These are phyloP conservation scores for Augochlorella aurata DNA, from an alignment of 2,888 invertebrate genomes.

Conservation along the genomic window DNA sequence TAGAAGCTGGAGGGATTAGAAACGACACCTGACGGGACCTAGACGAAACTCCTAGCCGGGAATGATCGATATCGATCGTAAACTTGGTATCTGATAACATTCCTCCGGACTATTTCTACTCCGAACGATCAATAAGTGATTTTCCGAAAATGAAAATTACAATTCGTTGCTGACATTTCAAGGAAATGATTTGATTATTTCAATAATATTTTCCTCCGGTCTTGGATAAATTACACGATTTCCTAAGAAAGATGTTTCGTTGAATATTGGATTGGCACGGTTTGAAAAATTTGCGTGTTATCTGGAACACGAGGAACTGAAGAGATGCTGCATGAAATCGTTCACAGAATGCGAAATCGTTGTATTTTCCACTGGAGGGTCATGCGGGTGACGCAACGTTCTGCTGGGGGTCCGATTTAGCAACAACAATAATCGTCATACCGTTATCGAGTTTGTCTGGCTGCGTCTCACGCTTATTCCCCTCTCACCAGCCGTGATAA, in stretches of 20 bases:
- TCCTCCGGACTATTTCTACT: background rate
- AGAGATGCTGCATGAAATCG: background rate
- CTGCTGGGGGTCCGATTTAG: conserved; percentile 74
- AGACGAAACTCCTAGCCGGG: background rate
- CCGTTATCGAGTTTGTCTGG: conserved; percentile 36
- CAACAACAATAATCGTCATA: conserved; percentile 62
- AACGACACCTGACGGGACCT: conserved; percentile 1
- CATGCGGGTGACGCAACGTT: conserved; percentile 69
- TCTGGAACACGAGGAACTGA: background rate
- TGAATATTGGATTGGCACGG: too few species aligned
- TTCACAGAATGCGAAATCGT: conserved; percentile 46
- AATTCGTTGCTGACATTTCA: too few species aligned
- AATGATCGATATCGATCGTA: background rate
- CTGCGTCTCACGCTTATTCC: background rate
- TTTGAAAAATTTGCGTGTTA: too few species aligned
- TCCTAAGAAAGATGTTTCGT: too few species aligned
- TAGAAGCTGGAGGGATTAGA: background rate
- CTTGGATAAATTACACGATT: too few species aligned
- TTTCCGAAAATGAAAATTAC: too few species aligned
- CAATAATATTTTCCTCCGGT: too few species aligned
- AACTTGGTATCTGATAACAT: background rate
- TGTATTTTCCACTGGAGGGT: conserved; percentile 70
- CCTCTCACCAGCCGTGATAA: background rate
- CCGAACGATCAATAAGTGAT: too few species aligned
- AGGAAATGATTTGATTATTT: too few species aligned